Evolutionary conservation across 2,113 vertebrate species (phyloP), one percentile per base, ranked within the genome.

Genomic region (Oenanthe melanoleuca): DNA sequence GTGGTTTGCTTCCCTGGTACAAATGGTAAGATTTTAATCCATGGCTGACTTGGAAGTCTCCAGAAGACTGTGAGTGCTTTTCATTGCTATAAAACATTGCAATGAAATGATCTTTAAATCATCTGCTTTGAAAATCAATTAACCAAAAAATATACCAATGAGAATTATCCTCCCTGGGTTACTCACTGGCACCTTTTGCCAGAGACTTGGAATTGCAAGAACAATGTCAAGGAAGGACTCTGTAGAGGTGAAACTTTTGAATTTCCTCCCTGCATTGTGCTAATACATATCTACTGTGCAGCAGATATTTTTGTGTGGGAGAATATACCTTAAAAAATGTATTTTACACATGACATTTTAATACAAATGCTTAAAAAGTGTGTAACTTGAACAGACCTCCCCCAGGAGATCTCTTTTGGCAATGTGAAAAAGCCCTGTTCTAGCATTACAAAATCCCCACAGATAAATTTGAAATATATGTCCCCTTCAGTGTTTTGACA

Each of bases 401-500:
- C 94, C 88, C 87, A 88, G 66, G 88, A 87, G 44, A 60, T 69
- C 70, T 81, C 85, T 75, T 93, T 25, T 61, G 93, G 80, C 63
- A 86, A 89, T 97, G 88, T 71, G 73, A 94, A 95, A 87, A 94
- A 77, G 42, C 93, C 92, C 63, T 47, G 40, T 85, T 80, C 49
- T 63, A 74, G 73, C 72, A 95, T 86, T 92, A 96, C 74, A 92
- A 95, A 95, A 86, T 97, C 93, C 87, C 87, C 79, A 49, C 92
- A 87, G 95, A 94, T 91, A 94, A 88, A 94, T 71, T 75, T 94
- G 93, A 98, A 95, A 94, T 95, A 96, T 92, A 38, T 80, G 96
- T 97, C 90, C 91, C 65, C 92, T 95, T 67, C 94, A 93, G 60
- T 71, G 96, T 91, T 94, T 95, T 94, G 96, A 97, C 97, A 96